phyloP scores from a whole-genome alignment of 1,140 invertebrate genomes.

The Arctopsyche grandis region DNA sequence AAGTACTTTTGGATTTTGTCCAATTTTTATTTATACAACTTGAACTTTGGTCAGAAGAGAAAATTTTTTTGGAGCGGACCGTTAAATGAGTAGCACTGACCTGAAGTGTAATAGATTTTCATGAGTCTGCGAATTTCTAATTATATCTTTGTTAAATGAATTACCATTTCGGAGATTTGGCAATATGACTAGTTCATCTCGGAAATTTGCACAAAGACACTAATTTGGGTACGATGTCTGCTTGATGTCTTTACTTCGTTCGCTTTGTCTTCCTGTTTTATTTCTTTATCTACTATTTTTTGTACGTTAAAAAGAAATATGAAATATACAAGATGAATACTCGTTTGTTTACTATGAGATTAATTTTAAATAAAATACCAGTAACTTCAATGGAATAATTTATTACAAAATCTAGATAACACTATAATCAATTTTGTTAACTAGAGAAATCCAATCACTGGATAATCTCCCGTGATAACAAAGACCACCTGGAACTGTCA shows the following conservation, averaged over 20 bases:
- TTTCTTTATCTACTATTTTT: too few relatives aligned
- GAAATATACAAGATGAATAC: neutral
- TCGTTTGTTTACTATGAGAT: too few relatives aligned
- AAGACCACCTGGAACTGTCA: too few relatives aligned
- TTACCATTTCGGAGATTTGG: neutral
- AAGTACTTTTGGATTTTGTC: too few relatives aligned
- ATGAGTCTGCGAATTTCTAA: conserved; percentile 2
- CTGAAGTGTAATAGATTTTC: neutral
- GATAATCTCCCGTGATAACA: too few relatives aligned
- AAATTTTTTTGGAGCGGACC: too few relatives aligned
- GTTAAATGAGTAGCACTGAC: too few relatives aligned
- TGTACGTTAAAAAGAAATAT: too few relatives aligned
- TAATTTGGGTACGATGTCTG: neutral
- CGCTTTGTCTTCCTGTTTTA: neutral
- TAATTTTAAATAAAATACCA: too few relatives aligned
- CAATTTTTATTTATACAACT: too few relatives aligned
- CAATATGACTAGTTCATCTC: neutral
- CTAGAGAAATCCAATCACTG: too few relatives aligned
- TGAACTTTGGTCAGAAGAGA: too few relatives aligned
- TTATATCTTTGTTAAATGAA: neutral
- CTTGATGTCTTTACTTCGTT: neutral
- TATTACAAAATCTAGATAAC: neutral
- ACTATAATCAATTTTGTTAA: neutral
- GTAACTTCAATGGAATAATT: neutral
- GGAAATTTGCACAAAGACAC: neutral